phyloP scores from a whole-genome alignment of 2,113 vertebrate genomes.

The Chascanopsetta lugubris region DNA sequence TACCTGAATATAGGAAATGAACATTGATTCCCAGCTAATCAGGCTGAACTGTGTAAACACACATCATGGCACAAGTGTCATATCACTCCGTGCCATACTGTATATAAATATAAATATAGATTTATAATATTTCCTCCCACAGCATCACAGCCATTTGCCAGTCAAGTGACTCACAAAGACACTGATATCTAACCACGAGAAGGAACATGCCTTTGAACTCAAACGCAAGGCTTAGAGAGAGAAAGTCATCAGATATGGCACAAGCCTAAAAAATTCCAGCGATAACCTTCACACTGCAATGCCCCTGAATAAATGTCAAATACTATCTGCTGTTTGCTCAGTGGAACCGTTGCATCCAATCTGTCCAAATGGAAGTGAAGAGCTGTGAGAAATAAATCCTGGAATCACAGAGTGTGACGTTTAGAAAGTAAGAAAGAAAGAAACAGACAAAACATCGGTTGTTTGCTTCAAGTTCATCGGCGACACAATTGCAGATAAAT shows the following conservation, averaged over 20 bases:
- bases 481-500: background rate
- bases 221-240: constrained; percentile 73
- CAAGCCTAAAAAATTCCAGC: constrained; percentile 74
- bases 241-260: constrained; percentile 80
- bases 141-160: constrained; percentile 56
- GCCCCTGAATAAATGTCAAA: constrained; percentile 83
- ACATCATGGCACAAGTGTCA: constrained; percentile 13
- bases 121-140: too few species aligned
- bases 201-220: constrained; percentile 76
- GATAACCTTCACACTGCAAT: constrained; percentile 81
- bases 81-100: constrained; percentile 31
- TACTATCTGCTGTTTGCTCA: constrained; percentile 77
- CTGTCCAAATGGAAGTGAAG: constrained; percentile 64
- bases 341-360: constrained; percentile 73
- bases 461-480: constrained; percentile 14
- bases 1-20: background rate
- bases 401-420: constrained; percentile 39
- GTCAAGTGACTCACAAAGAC: constrained; percentile 58
- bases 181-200: constrained; percentile 69
- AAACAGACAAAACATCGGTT: constrained; percentile 33
- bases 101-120: too few species aligned
- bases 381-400: constrained; percentile 52
- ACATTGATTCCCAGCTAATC: background rate
- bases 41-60: constrained; percentile 7
- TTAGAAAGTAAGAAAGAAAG: constrained; percentile 7